Conservation (phyloP, 2,113 vertebrate species). For the Ictalurus furcatus region DNA sequence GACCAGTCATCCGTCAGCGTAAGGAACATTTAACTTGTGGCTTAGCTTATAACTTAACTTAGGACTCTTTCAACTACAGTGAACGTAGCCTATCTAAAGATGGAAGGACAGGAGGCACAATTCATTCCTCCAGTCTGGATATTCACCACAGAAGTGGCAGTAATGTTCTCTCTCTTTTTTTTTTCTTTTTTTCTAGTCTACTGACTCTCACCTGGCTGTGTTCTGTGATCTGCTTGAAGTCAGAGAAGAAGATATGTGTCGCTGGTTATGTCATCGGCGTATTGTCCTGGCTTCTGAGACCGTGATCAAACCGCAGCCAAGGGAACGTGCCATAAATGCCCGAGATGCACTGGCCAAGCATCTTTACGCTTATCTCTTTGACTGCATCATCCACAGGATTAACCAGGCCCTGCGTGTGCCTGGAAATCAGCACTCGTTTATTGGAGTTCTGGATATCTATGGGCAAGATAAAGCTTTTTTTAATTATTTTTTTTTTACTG, state of each 20-base stretch:
- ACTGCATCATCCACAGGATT: slow-evolving; percentile 86
- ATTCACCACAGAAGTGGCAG: neutral
- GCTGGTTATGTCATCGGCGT: slow-evolving; percentile 86
- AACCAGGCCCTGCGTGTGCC: slow-evolving; percentile 85
- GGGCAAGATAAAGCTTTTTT: slow-evolving; percentile 75
- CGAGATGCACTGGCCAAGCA: slow-evolving; percentile 93
- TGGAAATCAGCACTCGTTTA: slow-evolving; percentile 89
- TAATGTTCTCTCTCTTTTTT: neutral
- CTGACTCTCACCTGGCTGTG: slow-evolving; percentile 79
- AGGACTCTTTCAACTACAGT: neutral
- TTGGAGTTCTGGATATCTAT: slow-evolving; percentile 97
- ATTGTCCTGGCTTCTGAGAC: slow-evolving; percentile 85
- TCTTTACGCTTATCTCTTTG: slow-evolving; percentile 90
- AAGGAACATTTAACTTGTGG: slow-evolving; percentile 58
- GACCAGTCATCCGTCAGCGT: slow-evolving; percentile 86
- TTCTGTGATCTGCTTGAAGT: slow-evolving; percentile 87
- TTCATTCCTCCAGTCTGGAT: neutral
- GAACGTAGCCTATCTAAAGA: neutral
- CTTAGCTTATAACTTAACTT: neutral
- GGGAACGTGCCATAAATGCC: slow-evolving; percentile 79
- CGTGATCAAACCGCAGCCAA: slow-evolving; percentile 85
- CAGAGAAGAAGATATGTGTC: slow-evolving; percentile 64
- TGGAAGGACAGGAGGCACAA: neutral
- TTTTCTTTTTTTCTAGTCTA: slow-evolving; percentile 63
- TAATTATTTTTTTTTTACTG: neutral